Evolutionary conservation across 2,113 vertebrate genomes (phyloP).

Genomic region (Peromyscus californicus): DNA sequence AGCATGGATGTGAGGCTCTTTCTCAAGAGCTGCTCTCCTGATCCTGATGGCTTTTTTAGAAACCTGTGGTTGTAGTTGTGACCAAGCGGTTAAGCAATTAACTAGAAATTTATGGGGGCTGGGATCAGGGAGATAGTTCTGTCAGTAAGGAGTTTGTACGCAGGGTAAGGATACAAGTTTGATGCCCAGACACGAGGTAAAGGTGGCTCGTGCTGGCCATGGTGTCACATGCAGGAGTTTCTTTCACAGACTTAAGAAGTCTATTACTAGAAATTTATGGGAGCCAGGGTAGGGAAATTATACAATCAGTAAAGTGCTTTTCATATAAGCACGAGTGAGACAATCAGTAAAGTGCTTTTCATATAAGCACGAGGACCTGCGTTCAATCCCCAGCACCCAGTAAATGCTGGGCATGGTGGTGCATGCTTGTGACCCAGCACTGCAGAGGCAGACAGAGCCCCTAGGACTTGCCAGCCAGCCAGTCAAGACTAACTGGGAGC

Average conservation of each 20-base stretch:
- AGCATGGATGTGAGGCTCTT: background rate
- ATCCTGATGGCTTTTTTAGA: background rate
- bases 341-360: background rate
- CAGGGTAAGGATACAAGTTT: background rate
- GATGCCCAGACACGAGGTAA: background rate
- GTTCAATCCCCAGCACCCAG: background rate
- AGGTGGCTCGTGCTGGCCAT: background rate
- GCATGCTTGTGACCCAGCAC: background rate
- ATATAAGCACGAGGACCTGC: background rate
- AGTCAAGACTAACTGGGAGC: background rate
- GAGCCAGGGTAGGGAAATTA: background rate
- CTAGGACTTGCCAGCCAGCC: too few relatives aligned
- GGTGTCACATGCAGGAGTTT: background rate
- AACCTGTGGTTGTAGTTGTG: background rate
- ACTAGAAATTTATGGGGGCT: background rate
- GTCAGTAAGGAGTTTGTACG: background rate
- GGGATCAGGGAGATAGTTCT: background rate
- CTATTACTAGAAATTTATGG: slow-evolving; percentile 29
- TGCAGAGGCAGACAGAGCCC: background rate
- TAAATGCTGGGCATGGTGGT: too few relatives aligned
- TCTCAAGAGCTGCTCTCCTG: background rate
- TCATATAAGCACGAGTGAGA: background rate
- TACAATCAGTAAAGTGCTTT: background rate
- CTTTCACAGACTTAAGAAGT: slow-evolving; percentile 1
- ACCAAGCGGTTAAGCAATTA: background rate